Evolutionary conservation across 2,797 vertebrate genomes (phyloP).

Genomic region (Furcifer pardalis): DNA sequence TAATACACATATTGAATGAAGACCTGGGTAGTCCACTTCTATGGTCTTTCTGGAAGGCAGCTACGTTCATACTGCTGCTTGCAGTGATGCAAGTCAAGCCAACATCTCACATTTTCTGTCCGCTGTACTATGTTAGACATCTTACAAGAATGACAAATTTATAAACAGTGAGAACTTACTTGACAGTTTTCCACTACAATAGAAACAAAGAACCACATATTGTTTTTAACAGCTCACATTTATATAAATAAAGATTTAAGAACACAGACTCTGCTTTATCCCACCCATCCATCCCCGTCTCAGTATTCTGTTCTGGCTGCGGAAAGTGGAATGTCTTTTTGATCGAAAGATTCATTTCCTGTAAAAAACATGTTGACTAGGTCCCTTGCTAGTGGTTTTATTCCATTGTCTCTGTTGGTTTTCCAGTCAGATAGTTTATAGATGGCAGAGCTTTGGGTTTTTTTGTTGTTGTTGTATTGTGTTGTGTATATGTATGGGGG

Average conservation of each 20-base stretch:
- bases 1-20: too few species aligned
- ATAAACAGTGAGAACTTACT: background rate
- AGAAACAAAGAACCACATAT: background rate
- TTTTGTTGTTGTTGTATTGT: background rate
- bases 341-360: background rate
- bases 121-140: background rate
- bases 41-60: background rate
- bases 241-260: background rate
- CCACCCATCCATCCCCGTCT: background rate
- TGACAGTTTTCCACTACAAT: background rate
- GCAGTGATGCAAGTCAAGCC: background rate
- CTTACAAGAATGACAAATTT: background rate
- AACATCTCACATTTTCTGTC: background rate
- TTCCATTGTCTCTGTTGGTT: constrained; percentile 34
- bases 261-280: background rate
- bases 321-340: background rate
- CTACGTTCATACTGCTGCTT: background rate
- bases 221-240: background rate
- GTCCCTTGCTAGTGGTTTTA: constrained; percentile 24
- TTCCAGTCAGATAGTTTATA: constrained; percentile 48
- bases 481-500: background rate
- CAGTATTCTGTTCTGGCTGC: constrained; percentile 6
- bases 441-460: constrained; percentile 22
- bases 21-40: too few species aligned
- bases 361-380: constrained; percentile 29